These are phyloP conservation scores for Xanthorhoe designata DNA, from an alignment of 2,888 invertebrate genomes.

Conservation along the genomic window DNA sequence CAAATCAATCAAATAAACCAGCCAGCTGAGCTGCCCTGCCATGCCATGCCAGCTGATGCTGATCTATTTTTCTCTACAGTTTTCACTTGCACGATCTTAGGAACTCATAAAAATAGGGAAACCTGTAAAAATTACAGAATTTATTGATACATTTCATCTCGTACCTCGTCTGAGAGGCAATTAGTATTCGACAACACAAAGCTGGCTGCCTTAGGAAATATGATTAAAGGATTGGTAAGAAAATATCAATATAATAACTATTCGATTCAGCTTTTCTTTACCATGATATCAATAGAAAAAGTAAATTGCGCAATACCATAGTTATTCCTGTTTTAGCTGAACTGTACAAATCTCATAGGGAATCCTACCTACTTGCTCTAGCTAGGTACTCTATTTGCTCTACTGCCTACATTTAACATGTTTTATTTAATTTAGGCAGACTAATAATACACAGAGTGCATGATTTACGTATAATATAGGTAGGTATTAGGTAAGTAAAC, in stretches of 20 bases:
- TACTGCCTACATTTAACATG: background rate
- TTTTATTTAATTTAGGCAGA: too few relatives aligned
- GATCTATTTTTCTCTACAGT: too few relatives aligned
- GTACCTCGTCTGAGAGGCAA: conserved; percentile 10
- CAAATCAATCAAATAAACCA: too few relatives aligned
- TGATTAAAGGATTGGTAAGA: conserved; percentile 60
- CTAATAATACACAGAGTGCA: background rate
- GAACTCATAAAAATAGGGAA: too few relatives aligned
- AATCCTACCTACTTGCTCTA: background rate
- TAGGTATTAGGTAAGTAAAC: background rate
- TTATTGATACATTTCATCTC: background rate
- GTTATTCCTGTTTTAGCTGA: background rate
- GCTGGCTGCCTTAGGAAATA: conserved; percentile 39
- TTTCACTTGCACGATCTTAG: too few relatives aligned
- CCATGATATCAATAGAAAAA: background rate
- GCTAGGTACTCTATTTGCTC: background rate
- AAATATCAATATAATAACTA: background rate
- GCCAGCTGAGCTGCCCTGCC: too few relatives aligned
- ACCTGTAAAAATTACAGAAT: background rate
- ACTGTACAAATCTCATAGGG: background rate
- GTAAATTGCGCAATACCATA: conserved; percentile 5
- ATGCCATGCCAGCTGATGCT: too few relatives aligned
- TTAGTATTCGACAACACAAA: conserved; percentile 3
- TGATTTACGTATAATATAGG: background rate
- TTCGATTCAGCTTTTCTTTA: background rate